Conservation (phyloP, 2,113 vertebrate genomes). For the Sinosuthora webbiana region DNA sequence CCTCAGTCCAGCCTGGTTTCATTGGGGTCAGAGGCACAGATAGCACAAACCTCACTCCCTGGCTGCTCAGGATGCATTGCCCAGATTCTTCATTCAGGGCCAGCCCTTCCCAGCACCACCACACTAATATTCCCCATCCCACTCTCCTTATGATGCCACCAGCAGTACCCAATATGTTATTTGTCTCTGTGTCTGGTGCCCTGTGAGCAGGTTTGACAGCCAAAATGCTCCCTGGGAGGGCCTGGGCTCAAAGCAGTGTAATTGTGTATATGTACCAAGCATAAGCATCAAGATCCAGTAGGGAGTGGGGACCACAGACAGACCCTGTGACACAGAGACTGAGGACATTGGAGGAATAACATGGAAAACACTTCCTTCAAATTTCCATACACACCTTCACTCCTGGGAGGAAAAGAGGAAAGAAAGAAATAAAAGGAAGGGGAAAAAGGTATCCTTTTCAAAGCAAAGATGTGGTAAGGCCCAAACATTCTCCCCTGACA, state of each 20-base stretch:
- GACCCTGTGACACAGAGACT: background rate
- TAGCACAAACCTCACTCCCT: background rate
- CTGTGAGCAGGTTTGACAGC: background rate
- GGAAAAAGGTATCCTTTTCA: conserved; percentile 3
- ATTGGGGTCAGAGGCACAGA: background rate
- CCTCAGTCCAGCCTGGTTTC: background rate
- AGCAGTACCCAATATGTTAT: background rate
- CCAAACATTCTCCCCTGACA: background rate
- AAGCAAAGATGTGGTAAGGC: conserved; percentile 4
- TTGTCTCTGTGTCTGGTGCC: background rate
- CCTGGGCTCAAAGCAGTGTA: background rate
- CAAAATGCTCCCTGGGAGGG: background rate
- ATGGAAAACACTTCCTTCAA: background rate
- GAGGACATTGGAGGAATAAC: background rate
- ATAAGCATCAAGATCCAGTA: background rate
- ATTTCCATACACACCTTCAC: background rate
- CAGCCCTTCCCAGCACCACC: background rate
- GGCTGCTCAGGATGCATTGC: fast-evolving
- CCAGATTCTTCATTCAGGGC: background rate
- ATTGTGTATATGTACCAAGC: fast-evolving
- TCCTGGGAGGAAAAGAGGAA: background rate
- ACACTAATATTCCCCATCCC: fast-evolving
- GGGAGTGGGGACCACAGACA: background rate
- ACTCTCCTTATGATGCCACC: fast-evolving
- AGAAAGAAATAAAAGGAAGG: background rate